Percentiles rank a stretch among this genome's conserved stretches.
phyloP scores from a whole-genome alignment of 2,113 vertebrate species.

The Ailuropoda melanoleuca region DNA sequence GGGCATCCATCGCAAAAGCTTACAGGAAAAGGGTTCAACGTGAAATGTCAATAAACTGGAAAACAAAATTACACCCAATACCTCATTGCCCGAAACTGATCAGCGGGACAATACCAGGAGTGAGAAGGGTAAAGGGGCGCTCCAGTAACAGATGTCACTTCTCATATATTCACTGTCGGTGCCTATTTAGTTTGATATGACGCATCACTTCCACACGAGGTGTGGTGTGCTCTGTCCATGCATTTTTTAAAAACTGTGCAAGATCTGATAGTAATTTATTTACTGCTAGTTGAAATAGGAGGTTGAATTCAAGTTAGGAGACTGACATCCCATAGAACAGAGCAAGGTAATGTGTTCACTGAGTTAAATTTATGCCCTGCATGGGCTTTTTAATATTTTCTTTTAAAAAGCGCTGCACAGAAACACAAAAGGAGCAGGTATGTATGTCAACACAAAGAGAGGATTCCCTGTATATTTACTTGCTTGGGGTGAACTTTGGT shows the following conservation, averaged over 20 bases:
- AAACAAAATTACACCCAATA: neutral
- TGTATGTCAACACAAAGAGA: neutral
- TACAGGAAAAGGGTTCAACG: neutral
- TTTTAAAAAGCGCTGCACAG: neutral
- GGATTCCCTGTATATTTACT: neutral
- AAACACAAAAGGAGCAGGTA: neutral
- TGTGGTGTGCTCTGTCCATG: neutral
- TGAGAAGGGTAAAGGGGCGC: neutral
- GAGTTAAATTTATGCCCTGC: neutral
- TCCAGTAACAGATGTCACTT: neutral
- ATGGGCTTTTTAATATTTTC: neutral
- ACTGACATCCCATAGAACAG: too few species aligned
- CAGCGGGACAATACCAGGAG: neutral
- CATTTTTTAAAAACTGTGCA: neutral
- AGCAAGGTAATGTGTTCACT: neutral
- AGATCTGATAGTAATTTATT: neutral
- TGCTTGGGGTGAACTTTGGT: neutral
- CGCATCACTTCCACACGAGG: neutral
- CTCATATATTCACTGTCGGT: too few species aligned
- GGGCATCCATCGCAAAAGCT: neutral
- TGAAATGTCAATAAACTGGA: neutral
- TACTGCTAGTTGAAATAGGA: neutral
- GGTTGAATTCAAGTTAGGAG: neutral
- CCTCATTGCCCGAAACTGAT: neutral
- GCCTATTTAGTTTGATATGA: neutral